Evolutionary conservation across 2,888 invertebrate genomes (phyloP), one percentile per base, ranked within the genome.

Genomic region (Zeuzera pyrina): DNA sequence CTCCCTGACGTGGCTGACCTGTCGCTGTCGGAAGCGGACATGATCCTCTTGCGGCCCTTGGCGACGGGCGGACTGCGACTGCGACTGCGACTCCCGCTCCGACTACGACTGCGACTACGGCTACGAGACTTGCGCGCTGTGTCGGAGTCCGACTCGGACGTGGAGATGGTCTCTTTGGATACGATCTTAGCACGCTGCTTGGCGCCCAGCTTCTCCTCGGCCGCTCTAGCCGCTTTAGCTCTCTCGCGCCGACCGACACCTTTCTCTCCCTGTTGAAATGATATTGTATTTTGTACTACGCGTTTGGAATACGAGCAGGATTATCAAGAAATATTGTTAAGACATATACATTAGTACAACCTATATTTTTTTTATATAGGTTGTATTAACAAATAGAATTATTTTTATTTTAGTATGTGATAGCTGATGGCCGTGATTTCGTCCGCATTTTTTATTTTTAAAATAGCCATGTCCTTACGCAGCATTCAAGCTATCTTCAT

Each of bases 121-220:
- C 66, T 62, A 2, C 58, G 35, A 23, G 70, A 66, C 51, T 71
- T 72, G 30, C 73, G 51, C 1, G 56, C 56, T 7, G 47, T 74
- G 33, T 89, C 89, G 41, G 91, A 91, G 43, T 88, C 89, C 0
- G 93, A 93, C 57, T 94, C 94, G 39, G 92, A 92, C 0, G 96
- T 95, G 0, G 97, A 97, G 45, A 98, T 97, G 0, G 95, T 95
- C 35, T 93, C 97, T 65, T 97, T 97, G 0, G 97, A 97, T 0
- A 95, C 91, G 60, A 97, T 92, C 57, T 94, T 91, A 42, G 91
- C 87, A 27, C 95, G 91, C 63, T 95, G 94, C 69, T 94, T 95
- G 5, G 90, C 87, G 22, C 92, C 87, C 34, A 93, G 87, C 12
- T 93, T 92, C 47, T 91, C 91, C 33, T 87, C 86, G 12, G 84